Conservation (phyloP, 2,113 vertebrate species). For the Ageneiosus marmoratus region DNA sequence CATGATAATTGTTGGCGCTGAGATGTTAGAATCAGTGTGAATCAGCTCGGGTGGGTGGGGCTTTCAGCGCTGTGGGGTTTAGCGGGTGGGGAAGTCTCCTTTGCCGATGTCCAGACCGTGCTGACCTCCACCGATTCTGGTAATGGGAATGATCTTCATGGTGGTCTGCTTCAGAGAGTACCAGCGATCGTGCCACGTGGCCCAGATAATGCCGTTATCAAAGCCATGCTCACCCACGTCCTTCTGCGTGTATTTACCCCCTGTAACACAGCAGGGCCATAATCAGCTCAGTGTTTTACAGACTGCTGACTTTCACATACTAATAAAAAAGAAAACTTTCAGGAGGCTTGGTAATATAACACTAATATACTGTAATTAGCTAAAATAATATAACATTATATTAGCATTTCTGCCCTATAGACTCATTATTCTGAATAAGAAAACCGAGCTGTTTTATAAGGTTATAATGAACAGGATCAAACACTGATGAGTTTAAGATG, state of each 20-base stretch:
- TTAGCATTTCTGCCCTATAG: not conserved
- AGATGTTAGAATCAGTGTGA: not conserved
- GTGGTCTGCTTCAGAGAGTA: conserved; percentile 92
- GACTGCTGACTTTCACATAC: not conserved
- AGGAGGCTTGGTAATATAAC: not conserved
- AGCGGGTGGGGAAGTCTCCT: conserved; percentile 56
- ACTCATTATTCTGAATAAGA: not conserved
- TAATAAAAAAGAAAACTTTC: not conserved
- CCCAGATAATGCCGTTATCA: conserved; percentile 94
- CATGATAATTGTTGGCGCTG: not conserved
- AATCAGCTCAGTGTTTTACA: not conserved
- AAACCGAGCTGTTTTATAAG: too few relatives aligned
- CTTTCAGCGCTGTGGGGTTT: not conserved
- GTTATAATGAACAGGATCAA: too few relatives aligned
- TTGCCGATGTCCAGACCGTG: conserved; percentile 75
- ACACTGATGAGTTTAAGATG: too few relatives aligned
- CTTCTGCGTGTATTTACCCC: conserved; percentile 79
- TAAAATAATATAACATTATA: not conserved
- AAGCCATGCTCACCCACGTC: conserved; percentile 72
- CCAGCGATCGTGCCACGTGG: conserved; percentile 88
- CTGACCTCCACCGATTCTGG: conserved; percentile 74
- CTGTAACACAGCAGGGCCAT: conserved; percentile 63
- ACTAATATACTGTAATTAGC: not conserved
- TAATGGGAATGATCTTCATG: conserved; percentile 93
- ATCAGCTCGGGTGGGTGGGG: not conserved